phyloP scores from a whole-genome alignment of 30 jellyfish, hydroid and myxozoan species.

The Chrysaora quinquecirrha region DNA sequence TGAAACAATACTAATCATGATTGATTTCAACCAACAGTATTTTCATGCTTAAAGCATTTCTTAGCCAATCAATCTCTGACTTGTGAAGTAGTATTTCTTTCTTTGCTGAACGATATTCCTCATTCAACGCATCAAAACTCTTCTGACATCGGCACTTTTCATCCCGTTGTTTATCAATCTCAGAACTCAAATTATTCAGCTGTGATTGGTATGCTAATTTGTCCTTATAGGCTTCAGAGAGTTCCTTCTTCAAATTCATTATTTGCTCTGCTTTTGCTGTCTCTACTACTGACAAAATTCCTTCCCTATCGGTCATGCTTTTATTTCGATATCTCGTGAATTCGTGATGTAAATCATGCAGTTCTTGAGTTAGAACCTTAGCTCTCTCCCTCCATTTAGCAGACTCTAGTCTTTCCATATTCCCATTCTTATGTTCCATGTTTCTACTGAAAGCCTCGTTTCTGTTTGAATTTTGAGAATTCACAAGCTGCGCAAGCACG shows the following conservation, averaged over 20 bases:
- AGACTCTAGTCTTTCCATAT: not conserved
- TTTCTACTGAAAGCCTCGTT: not conserved
- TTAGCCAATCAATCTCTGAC: slow-evolving; percentile 73
- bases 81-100: slow-evolving; percentile 54
- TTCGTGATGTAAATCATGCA: slow-evolving; percentile 37
- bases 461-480: slow-evolving; percentile 9
- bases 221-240: slow-evolving; percentile 13
- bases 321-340: slow-evolving; percentile 35
- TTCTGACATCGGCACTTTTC: not conserved
- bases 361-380: slow-evolving; percentile 4
- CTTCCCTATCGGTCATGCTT: slow-evolving; percentile 30
- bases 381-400: slow-evolving; percentile 55
- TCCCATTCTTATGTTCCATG: not conserved
- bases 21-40: too few species aligned
- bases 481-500: slow-evolving; percentile 17
- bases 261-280: slow-evolving; percentile 32
- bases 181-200: slow-evolving; percentile 15
- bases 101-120: slow-evolving; percentile 44
- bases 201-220: not conserved
- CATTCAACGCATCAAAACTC: slow-evolving; percentile 13
- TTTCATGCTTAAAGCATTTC: slow-evolving; percentile 33
- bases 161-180: slow-evolving; percentile 1
- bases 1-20: too few species aligned
- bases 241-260: slow-evolving; percentile 17
- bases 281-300: not conserved